Percentiles rank a stretch among this genome's conserved stretches.
Conservation (phyloP, 2,888 invertebrate genomes). For the Sinelater perroti region DNA sequence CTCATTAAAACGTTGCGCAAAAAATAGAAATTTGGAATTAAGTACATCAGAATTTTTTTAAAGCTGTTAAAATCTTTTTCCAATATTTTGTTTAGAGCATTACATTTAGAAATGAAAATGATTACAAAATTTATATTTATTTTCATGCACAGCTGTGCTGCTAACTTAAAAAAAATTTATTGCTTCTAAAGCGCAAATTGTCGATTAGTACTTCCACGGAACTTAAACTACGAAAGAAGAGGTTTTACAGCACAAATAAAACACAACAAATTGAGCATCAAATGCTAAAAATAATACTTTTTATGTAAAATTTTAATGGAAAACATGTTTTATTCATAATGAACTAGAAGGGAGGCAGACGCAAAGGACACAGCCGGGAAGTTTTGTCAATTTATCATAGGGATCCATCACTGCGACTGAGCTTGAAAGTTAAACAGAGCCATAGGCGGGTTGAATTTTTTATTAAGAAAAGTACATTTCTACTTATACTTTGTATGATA, state of each 20-base stretch:
- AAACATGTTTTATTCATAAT: constrained; percentile 27
- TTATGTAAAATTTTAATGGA: constrained; percentile 24
- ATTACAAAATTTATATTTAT: no score
- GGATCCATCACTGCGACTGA: constrained; percentile 29
- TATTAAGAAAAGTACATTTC: constrained; percentile 18
- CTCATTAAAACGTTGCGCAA: no score
- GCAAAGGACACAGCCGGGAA: constrained; percentile 22
- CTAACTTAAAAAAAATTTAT: no score
- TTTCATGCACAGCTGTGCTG: no score
- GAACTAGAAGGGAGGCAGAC: constrained; percentile 14
- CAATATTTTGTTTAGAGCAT: no score
- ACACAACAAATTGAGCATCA: constrained; percentile 6
- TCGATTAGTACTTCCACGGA: no score
- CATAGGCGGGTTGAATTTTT: constrained; percentile 23
- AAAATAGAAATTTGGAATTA: no score
- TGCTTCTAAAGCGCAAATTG: no score
- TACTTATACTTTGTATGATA: constrained; percentile 4
- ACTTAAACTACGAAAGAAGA: neutral
- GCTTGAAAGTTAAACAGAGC: constrained; percentile 29
- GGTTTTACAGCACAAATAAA: neutral
- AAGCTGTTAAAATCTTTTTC: no score
- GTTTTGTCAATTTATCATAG: constrained; percentile 29
- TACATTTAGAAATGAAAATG: no score
- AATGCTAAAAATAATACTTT: constrained; percentile 17
- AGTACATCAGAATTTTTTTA: no score